Evolutionary conservation across 1,140 invertebrate species (phyloP), one percentile per base, ranked within the genome.

Genomic region (Drosophila mayri): DNA sequence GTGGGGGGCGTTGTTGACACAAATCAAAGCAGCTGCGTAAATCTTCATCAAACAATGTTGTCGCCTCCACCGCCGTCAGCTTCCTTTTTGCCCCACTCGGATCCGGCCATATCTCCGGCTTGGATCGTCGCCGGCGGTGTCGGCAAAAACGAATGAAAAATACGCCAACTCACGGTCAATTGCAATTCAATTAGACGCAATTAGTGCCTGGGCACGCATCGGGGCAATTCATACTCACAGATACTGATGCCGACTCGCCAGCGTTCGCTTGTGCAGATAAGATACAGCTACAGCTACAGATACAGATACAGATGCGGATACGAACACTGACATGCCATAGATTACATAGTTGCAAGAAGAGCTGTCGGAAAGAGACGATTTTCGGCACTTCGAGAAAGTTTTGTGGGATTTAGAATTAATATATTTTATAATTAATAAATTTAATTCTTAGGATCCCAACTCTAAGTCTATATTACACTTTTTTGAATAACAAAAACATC

Each of bases 111-210:
- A 72, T 72, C 65, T 72, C 68, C 43, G 40, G 37, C 66, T 72
- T 28, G 54, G 55, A 63, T 52, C 63, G 37, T 30, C 50, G 65
- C 38, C 49, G 68, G 43, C 55, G 57, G 44, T 61, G 63, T 67
- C 61, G 79, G 67, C 70, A 81, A 85, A 78, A 75, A 64, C 68
- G 74, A 90, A 62, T 84, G 85, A 84, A 81, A 85, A 88, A 88
- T 90, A 84, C 85, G 84, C 84, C 85, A 88, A 85, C 84, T 88
- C 85, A 88, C 77, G 84, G 84, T 88, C 84, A 88, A 88, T 88
- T 88, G 85, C 84, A 88, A 88, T 88, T 88, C 85, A 88, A 90
- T 88, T 88, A 90, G 84, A 90, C 77, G 84, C 84, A 88, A 88
- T 88, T 88, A 88, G 84, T 90, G 84, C 73, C 62, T 47, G 62